These are phyloP conservation scores for Muntiacus muntjak DNA, from an alignment of 2,113 vertebrate species.

Conservation along the genomic window DNA sequence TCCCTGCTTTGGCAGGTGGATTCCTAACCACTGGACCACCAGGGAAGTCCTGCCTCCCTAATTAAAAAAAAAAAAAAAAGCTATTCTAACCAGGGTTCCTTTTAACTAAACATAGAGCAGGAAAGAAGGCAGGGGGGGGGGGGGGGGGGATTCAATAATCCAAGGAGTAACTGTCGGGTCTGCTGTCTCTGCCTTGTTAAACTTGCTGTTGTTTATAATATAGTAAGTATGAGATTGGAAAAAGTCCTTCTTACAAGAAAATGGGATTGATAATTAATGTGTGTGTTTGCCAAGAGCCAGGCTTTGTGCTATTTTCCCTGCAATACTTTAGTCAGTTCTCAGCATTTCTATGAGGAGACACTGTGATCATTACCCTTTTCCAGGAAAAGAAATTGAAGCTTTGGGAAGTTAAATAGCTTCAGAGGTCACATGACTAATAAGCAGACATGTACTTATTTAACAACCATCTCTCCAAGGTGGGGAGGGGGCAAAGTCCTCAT, in stretches of 20 bases:
- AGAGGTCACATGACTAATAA: not conserved
- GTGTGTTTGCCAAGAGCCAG: not conserved
- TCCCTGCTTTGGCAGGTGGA: not conserved
- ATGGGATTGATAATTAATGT: not conserved
- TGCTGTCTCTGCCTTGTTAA: not conserved
- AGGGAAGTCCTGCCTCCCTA: not conserved
- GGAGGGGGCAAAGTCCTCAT: not conserved
- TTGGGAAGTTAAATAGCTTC: not conserved
- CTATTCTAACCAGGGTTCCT: not conserved
- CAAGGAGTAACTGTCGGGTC: not conserved
- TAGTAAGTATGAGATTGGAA: not conserved
- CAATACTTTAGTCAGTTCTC: accelerated
- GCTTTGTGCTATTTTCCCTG: not conserved
- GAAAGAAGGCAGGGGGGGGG: accelerated
- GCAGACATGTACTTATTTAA: not conserved
- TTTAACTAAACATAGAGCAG: not conserved
- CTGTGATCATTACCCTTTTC: not conserved
- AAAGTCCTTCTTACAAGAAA: not conserved
- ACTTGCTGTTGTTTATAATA: not conserved
- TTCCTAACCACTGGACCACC: not conserved
- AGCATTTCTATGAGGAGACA: not conserved
- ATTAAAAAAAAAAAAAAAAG: not conserved
- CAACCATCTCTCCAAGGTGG: not conserved
- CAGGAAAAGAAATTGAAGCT: not conserved
- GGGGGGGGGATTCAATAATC: not conserved